Conservation (phyloP, 1,140 invertebrate species). For the Trichonephila clavipes region DNA sequence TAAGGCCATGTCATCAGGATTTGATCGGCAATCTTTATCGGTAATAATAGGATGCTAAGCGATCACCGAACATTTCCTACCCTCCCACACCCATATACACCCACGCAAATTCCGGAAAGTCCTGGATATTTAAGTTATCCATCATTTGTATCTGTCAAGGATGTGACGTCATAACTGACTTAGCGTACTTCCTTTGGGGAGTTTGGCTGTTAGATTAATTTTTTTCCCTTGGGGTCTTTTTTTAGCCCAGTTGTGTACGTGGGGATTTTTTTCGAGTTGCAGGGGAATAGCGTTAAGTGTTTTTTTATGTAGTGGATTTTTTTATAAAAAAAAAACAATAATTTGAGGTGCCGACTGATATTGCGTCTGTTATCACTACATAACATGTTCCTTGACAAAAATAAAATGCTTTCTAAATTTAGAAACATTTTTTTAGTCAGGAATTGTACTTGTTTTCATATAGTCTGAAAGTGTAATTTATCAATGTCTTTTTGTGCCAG, state of each 20-base stretch:
- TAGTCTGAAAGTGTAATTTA: too few relatives aligned
- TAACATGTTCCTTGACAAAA: too few relatives aligned
- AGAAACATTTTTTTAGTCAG: too few relatives aligned
- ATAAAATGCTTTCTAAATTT: too few relatives aligned
- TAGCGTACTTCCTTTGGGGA: conserved; percentile 28
- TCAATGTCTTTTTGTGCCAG: too few relatives aligned
- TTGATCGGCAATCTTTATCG: conserved; percentile 6
- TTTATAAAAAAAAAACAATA: too few relatives aligned
- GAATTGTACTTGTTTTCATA: too few relatives aligned
- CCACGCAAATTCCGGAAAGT: conserved; percentile 4
- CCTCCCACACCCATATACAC: neutral
- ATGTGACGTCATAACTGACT: conserved; percentile 34
- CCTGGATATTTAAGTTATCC: conserved; percentile 44
- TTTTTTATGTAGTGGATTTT: too few relatives aligned
- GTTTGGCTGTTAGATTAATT: conserved; percentile 15
- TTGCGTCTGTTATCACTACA: too few relatives aligned
- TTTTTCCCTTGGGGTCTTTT: neutral
- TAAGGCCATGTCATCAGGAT: conserved; percentile 39
- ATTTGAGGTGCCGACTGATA: too few relatives aligned
- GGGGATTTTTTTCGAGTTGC: too few relatives aligned
- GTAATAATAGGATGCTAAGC: conserved; percentile 33
- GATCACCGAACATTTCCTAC: neutral
- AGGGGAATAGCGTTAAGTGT: too few relatives aligned
- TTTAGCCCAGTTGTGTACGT: neutral
- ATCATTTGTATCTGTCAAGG: conserved; percentile 48